These are phyloP conservation scores for Perizoma flavofasciatum DNA, from an alignment of 2,888 invertebrate genomes.

Conservation along the genomic window DNA sequence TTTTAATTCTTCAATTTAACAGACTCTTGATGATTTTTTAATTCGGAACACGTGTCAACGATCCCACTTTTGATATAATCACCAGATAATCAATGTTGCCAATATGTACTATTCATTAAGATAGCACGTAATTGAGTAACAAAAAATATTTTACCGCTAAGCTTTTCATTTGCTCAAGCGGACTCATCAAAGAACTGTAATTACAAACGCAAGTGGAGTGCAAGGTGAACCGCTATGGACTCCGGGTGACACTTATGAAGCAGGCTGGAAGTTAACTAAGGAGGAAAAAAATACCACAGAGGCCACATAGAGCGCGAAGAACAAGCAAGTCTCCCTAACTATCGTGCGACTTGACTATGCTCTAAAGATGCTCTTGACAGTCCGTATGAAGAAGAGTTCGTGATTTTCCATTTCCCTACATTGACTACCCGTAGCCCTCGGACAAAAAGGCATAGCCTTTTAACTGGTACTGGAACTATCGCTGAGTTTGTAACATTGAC, in stretches of 20 bases:
- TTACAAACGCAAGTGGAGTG: constrained; percentile 79
- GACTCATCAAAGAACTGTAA: constrained; percentile 53
- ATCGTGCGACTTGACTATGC: too few relatives aligned
- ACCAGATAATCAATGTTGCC: neutral
- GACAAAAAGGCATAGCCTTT: too few relatives aligned
- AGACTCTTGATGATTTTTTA: too few relatives aligned
- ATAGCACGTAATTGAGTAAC: neutral
- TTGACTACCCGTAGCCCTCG: too few relatives aligned
- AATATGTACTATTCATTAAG: too few relatives aligned
- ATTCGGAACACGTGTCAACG: neutral
- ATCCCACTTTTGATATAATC: neutral
- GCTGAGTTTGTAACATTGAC: too few relatives aligned
- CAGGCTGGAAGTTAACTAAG: constrained; percentile 59
- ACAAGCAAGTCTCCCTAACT: neutral
- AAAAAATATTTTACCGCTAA: constrained; percentile 30
- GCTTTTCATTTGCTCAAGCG: constrained; percentile 37
- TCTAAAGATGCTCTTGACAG: too few relatives aligned
- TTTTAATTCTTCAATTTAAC: too few relatives aligned
- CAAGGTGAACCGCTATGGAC: constrained; percentile 65
- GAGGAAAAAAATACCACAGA: constrained; percentile 15
- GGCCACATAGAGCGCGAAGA: neutral
- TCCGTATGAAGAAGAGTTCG: too few relatives aligned
- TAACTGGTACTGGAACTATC: too few relatives aligned
- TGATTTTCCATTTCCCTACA: too few relatives aligned
- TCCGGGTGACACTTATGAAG: constrained; percentile 71